These are phyloP conservation scores for Helostoma temminkii DNA, from an alignment of 2,797 vertebrate species.

Conservation along the genomic window DNA sequence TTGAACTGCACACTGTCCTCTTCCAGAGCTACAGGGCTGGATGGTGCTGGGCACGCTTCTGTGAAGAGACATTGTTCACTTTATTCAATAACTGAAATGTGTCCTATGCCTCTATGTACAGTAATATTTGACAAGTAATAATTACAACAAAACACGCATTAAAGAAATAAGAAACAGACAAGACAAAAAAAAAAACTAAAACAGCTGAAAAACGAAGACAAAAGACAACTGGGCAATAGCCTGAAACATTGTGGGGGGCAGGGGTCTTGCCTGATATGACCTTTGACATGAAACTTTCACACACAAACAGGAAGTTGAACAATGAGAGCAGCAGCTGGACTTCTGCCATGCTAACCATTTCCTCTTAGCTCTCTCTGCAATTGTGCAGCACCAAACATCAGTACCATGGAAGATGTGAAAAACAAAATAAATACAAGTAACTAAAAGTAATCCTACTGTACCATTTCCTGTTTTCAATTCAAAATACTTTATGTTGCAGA, in stretches of 20 bases:
- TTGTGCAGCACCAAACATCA: constrained; percentile 3
- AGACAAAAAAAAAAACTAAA: not conserved
- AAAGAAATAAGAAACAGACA: not conserved
- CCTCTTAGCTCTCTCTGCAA: constrained; percentile 47
- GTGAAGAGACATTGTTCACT: no score
- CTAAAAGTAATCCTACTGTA: not conserved
- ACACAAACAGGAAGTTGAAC: constrained; percentile 81
- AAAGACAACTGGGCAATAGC: not conserved
- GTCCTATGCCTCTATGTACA: no score
- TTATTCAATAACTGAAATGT: no score
- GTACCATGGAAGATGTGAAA: not conserved
- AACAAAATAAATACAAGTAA: not conserved
- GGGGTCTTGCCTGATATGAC: constrained; percentile 11
- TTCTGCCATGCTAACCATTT: constrained; percentile 55
- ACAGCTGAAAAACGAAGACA: not conserved
- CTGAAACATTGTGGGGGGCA: not conserved
- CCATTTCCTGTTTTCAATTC: not conserved
- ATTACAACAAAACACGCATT: not conserved
- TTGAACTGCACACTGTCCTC: constrained; percentile 97
- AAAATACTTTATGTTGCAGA: not conserved
- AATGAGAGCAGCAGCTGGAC: constrained; percentile 63
- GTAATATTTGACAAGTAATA: no score
- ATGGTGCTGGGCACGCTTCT: constrained; percentile 51
- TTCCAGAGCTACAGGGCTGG: constrained; percentile 78
- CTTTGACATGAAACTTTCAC: constrained; percentile 53